Percentiles rank a stretch among this genome's conserved stretches.
Conservation (phyloP, 2,113 vertebrate genomes). For the Nyctibius bracteatus region DNA sequence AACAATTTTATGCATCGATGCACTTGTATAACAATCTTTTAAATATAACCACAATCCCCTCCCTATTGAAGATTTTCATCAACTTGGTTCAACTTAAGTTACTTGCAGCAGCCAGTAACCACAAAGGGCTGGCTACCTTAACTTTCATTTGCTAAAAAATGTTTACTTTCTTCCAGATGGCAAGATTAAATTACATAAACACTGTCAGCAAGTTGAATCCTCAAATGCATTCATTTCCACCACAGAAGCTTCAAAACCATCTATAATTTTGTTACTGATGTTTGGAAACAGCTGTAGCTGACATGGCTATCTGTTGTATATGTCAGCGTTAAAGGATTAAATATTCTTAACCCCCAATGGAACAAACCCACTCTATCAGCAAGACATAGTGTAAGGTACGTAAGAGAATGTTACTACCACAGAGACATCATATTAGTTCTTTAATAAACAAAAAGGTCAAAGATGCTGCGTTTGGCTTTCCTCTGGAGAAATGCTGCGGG, state of each 20-base stretch:
- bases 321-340: conserved; percentile 76
- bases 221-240: conserved; percentile 78
- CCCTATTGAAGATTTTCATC: conserved; percentile 39
- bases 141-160: conserved; percentile 79
- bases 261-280: conserved; percentile 84
- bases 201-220: conserved; percentile 85
- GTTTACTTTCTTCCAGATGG: conserved; percentile 90
- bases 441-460: conserved; percentile 43
- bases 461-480: not conserved
- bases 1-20: conserved; percentile 21
- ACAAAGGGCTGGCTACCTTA: conserved; percentile 69
- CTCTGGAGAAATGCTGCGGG: not conserved
- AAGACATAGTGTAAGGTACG: conserved; percentile 13
- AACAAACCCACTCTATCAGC: conserved; percentile 56
- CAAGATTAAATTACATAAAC: conserved; percentile 90
- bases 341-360: conserved; percentile 67
- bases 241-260: conserved; percentile 78
- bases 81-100: conserved; percentile 42
- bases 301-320: conserved; percentile 68
- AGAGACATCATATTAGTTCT: conserved; percentile 16
- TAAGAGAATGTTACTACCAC: not conserved
- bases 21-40: conserved; percentile 13
- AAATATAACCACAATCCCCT: conserved; percentile 15
- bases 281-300: conserved; percentile 83
- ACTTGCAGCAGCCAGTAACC: conserved; percentile 56